Conservation (phyloP, 64 coral and sea anemone genomes). For the Stylophora pistillata region DNA sequence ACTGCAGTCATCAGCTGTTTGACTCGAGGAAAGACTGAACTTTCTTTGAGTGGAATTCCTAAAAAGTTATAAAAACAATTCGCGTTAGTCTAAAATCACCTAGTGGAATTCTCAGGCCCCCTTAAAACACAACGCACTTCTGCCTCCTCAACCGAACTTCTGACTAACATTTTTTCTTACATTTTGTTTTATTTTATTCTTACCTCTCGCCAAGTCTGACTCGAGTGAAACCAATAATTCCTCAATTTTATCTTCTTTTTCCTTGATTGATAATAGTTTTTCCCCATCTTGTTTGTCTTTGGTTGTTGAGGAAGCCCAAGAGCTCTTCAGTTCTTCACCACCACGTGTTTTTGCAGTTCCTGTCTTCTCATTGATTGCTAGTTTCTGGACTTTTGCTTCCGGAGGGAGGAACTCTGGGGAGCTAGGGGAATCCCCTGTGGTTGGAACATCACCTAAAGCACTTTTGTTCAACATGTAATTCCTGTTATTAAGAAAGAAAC, state of each 20-base stretch:
- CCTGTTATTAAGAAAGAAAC: not conserved
- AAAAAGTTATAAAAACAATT: not conserved
- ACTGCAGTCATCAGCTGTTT: constrained; percentile 19
- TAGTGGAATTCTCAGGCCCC: not conserved
- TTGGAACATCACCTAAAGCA: not conserved
- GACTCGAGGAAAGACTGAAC: constrained; percentile 6
- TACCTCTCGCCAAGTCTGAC: not conserved
- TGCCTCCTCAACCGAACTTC: no score
- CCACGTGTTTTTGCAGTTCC: not conserved
- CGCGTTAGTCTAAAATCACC: not conserved
- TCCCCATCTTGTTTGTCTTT: not conserved
- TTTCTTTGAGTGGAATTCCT: not conserved
- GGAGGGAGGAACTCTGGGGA: constrained; percentile 41
- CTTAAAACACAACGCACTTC: not conserved
- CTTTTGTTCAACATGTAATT: not conserved
- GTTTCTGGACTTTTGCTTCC: constrained; percentile 10
- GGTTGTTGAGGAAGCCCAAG: not conserved
- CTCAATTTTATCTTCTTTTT: constrained; percentile 15
- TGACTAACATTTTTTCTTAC: no score
- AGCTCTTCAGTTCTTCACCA: not conserved
- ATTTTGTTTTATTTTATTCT: no score
- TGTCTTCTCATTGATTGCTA: not conserved
- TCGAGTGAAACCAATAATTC: not conserved
- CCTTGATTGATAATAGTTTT: not conserved
- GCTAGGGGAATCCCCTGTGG: not conserved